Conservation (phyloP, 2,888 invertebrate species). For the Hybos culiciformis region DNA sequence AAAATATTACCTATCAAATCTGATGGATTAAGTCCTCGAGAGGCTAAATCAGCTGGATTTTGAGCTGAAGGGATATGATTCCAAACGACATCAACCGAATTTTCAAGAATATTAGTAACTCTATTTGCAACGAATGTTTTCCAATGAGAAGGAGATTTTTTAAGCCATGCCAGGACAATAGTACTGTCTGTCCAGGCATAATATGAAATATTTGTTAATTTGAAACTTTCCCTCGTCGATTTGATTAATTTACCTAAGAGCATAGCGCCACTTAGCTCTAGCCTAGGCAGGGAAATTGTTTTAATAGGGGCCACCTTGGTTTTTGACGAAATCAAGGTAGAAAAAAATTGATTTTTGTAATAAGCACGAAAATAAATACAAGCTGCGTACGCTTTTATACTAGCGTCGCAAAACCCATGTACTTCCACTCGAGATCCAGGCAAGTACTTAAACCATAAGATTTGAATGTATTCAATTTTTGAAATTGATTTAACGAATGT, state of each 20-base stretch:
- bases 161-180: constrained; percentile 16
- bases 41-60: constrained; percentile 17
- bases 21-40: constrained; percentile 13
- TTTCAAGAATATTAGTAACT: constrained; percentile 13
- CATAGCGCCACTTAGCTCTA: constrained; percentile 10
- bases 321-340: neutral
- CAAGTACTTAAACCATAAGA: neutral
- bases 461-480: neutral
- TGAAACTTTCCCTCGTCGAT: neutral
- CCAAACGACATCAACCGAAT: constrained; percentile 9
- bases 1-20: constrained; percentile 10
- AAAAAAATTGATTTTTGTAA: too few relatives aligned
- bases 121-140: constrained; percentile 18
- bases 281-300: neutral
- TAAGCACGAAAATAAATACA: neutral
- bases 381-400: neutral
- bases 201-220: neutral
- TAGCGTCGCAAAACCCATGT: neutral
- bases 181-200: constrained; percentile 14
- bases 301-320: neutral
- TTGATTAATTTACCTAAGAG: constrained; percentile 6
- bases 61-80: constrained; percentile 13
- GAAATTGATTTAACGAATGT: neutral
- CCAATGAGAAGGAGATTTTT: constrained; percentile 15
- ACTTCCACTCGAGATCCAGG: neutral